phyloP scores from a whole-genome alignment of 1,140 invertebrate species.

The Lepidurus apus region DNA sequence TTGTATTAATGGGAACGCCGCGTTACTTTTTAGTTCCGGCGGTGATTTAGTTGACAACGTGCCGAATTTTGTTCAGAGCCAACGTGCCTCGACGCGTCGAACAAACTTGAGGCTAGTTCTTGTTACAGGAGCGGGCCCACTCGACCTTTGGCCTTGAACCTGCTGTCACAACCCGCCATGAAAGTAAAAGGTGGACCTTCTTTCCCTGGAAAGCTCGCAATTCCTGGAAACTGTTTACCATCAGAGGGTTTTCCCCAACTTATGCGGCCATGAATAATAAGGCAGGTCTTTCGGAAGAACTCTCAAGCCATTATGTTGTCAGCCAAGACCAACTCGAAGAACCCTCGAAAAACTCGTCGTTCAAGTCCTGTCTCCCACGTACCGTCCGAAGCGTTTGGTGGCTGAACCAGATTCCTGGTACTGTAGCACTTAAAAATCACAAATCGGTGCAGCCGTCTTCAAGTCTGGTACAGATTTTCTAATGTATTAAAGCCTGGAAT shows the following conservation, averaged over 20 bases:
- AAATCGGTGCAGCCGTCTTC: too few species aligned
- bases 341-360: not conserved
- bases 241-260: not conserved
- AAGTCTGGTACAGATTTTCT: too few species aligned
- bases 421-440: too few species aligned
- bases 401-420: too few species aligned
- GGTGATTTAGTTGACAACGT: not conserved
- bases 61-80: not conserved
- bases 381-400: too few species aligned
- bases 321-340: not conserved
- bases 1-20: too few species aligned
- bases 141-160: constrained; percentile 18
- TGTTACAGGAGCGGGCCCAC: not conserved
- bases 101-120: not conserved
- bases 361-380: not conserved
- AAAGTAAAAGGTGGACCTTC: not conserved
- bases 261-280: not conserved
- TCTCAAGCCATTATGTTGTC: not conserved
- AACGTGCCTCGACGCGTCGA: not conserved
- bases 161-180: not conserved
- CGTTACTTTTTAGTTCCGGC: too few species aligned
- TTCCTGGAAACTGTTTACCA: not conserved
- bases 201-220: not conserved
- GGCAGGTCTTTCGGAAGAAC: not conserved
- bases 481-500: too few species aligned